Percentiles rank a stretch among this genome's conserved stretches.
phyloP scores from a whole-genome alignment of 2,797 vertebrate species.

The Phrynocephalus guinanensis region DNA sequence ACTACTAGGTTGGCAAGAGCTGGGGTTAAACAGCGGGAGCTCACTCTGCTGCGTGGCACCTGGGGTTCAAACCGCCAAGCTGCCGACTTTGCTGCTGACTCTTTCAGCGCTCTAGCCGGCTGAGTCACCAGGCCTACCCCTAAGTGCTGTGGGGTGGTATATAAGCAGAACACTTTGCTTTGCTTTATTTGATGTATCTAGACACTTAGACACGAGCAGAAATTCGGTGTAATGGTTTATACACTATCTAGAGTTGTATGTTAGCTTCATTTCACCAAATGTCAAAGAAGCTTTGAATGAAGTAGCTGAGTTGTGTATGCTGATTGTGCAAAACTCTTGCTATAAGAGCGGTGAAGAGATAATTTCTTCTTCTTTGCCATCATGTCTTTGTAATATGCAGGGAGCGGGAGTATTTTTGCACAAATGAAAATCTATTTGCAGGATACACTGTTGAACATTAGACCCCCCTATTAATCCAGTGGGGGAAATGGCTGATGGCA shows the following conservation, averaged over 20 bases:
- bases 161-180: too few species aligned
- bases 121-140: too few species aligned
- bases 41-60: too few species aligned
- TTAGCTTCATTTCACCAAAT: constrained; percentile 43
- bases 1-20: too few species aligned
- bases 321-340: neutral
- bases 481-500: neutral
- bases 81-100: too few species aligned
- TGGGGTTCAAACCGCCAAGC: too few species aligned
- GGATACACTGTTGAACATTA: constrained; percentile 14
- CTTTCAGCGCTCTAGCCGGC: too few species aligned
- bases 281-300: constrained; percentile 32
- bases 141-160: too few species aligned
- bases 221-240: constrained; percentile 31
- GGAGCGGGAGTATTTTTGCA: neutral
- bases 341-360: constrained; percentile 22
- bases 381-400: neutral
- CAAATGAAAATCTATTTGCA: constrained; percentile 2
- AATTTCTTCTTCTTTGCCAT: neutral
- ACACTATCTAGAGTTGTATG: constrained; percentile 23
- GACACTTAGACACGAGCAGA: neutral
- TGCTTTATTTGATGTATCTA: constrained; percentile 4
- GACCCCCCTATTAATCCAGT: constrained; percentile 4
- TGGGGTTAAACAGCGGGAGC: too few species aligned
- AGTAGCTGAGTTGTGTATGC: fast-evolving